Base-by-base conservation (phyloP, 2,888 invertebrate species). In the Maniola hyperantus region DNA sequence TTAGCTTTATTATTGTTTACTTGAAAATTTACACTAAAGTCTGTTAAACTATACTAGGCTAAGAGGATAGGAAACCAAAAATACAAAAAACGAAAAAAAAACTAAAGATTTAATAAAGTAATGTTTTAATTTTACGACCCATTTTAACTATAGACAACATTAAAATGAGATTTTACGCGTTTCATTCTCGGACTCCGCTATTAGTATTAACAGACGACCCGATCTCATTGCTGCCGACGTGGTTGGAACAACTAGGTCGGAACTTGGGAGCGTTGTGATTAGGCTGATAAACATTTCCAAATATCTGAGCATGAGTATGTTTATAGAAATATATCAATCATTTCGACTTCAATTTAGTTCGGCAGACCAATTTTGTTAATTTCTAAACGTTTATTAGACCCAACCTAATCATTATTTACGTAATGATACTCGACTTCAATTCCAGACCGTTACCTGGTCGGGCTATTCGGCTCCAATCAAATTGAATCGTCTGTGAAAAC, bases 31-130 rank as follows among this genome's bases (percentile, higher is more conserved):
- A n/a, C n/a, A n/a, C n/a, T 36, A 36, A 36, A 10, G 36, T 36
- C 4, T 10, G 36, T 36, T 36, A 33, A 33, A 6, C 5, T 33
- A n/a, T 36, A 36, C 36, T 10, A 36, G 33, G 48, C n/a, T 8
- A 11, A 50, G 34, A 61, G 8, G 11, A 60, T 36, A 18, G 39
- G 55, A 39, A 50, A 50, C 13, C 1, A 39, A 48, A 48, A 42
- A 62, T 18, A 44, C 33, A 55, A 2, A 39, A 55, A 63, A 55
- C 26, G n/a, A 15, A 10, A 55, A 63, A 63, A 54, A 55, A 63
- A 63, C 54, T 55, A 44, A 63, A 46, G 54, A 63, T 63, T 62
- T 63, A 63, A 55, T 63, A 63, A 63, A 63, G 44, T 34, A 55
- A 34, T 34, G 54, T 63, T 63, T 63, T 63, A 63, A 63, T 63